phyloP scores from a whole-genome alignment of 2,888 invertebrate genomes.

The Caradrina kadenii region DNA sequence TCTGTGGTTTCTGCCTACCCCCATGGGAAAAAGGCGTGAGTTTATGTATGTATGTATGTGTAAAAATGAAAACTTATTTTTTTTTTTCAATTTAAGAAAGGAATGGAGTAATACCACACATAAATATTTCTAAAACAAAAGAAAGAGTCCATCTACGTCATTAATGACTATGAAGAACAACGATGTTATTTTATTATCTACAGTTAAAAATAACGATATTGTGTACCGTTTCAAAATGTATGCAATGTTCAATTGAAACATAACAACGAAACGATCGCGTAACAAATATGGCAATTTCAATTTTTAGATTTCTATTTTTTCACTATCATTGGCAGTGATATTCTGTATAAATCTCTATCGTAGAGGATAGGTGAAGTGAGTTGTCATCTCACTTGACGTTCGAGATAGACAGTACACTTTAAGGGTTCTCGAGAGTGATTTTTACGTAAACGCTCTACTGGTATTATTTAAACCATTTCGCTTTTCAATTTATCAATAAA shows the following conservation, averaged over 20 bases:
- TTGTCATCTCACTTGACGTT: no score
- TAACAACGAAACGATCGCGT: slow-evolving; percentile 1
- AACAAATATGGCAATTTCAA: slow-evolving; percentile 16
- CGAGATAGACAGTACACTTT: no score
- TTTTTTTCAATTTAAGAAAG: no score
- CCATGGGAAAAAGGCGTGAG: no score
- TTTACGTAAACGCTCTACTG: neutral
- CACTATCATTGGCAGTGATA: neutral
- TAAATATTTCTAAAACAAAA: neutral
- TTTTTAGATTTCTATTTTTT: slow-evolving; percentile 14
- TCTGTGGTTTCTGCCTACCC: no score
- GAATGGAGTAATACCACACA: no score
- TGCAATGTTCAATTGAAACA: slow-evolving; percentile 10
- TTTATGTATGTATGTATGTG: no score
- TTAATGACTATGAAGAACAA: neutral
- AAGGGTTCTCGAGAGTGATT: no score
- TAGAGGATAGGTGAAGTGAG: no score
- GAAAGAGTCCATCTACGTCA: neutral
- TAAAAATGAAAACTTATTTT: no score
- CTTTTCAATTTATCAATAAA: neutral
- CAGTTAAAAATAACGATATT: slow-evolving; percentile 30
- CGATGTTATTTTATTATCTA: neutral
- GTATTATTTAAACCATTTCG: neutral
- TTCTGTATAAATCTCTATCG: neutral
- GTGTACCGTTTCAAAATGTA: slow-evolving; percentile 20